These are phyloP conservation scores for Nannoperca obscura DNA, from an alignment of 2,797 vertebrate species.

Conservation along the genomic window DNA sequence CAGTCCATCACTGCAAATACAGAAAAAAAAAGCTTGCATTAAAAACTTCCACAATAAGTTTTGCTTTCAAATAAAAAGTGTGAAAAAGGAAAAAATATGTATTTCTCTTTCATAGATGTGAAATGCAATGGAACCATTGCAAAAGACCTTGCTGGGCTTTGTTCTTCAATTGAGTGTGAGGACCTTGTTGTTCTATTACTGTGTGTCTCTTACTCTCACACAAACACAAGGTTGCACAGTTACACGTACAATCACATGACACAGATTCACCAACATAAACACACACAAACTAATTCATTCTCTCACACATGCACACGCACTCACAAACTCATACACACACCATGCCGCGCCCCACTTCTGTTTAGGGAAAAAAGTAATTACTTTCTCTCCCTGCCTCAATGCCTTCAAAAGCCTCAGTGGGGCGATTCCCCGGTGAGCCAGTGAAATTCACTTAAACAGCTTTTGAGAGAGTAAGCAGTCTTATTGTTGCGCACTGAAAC, in stretches of 20 bases:
- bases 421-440: constrained; percentile 84
- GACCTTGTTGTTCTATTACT: constrained; percentile 42
- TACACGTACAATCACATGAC: constrained; percentile 55
- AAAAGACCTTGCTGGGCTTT: constrained; percentile 40
- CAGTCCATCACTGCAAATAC: neutral
- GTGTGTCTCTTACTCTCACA: constrained; percentile 33
- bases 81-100: neutral
- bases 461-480: constrained; percentile 87
- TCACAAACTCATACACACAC: constrained; percentile 49
- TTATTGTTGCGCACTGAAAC: constrained; percentile 84
- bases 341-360: constrained; percentile 80
- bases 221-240: constrained; percentile 42
- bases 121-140: constrained; percentile 15
- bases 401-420: constrained; percentile 85
- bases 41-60: neutral
- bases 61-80: constrained; percentile 8
- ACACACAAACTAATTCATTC: constrained; percentile 58
- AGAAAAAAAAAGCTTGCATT: constrained; percentile 7
- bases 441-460: constrained; percentile 87
- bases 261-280: constrained; percentile 46
- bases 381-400: constrained; percentile 85
- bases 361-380: constrained; percentile 88
- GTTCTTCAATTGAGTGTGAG: constrained; percentile 43
- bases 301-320: constrained; percentile 39
- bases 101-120: constrained; percentile 23